phyloP scores from a whole-genome alignment of 2,113 vertebrate species.

The Larimichthys polyactis region DNA sequence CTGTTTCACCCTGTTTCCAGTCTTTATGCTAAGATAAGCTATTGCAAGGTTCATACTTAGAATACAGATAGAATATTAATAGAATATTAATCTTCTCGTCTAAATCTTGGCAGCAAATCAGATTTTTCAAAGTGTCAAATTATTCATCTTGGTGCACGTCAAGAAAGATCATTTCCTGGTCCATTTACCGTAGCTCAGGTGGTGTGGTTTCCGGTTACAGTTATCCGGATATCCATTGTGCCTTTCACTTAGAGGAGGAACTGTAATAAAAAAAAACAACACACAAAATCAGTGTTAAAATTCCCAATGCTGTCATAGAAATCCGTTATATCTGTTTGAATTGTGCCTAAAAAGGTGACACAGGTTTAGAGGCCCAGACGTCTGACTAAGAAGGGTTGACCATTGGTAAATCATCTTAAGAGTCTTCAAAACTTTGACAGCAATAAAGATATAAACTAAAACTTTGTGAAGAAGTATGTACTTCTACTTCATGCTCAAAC shows the following conservation, averaged over 20 bases:
- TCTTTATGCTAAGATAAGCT: neutral
- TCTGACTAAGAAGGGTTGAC: neutral
- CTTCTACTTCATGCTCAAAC: neutral
- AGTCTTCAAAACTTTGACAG: neutral
- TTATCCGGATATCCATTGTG: constrained; percentile 67
- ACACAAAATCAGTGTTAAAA: constrained; percentile 41
- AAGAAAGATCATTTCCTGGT: constrained; percentile 70
- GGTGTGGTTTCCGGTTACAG: constrained; percentile 73
- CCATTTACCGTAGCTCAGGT: constrained; percentile 77
- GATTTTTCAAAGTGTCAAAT: neutral
- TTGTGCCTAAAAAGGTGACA: neutral
- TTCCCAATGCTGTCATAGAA: neutral
- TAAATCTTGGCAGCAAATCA: neutral
- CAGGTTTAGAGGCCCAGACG: neutral
- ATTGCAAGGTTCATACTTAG: neutral
- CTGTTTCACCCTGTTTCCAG: neutral
- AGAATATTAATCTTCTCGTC: too few relatives aligned
- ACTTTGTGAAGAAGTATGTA: neutral
- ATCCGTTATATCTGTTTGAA: neutral
- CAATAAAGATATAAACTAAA: too few relatives aligned
- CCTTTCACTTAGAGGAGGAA: constrained; percentile 60
- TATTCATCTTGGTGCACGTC: constrained; percentile 73
- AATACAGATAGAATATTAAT: neutral
- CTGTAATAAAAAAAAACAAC: constrained; percentile 24
- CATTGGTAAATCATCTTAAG: neutral